Evolutionary conservation across 2,113 vertebrate genomes (phyloP), one percentile per base, ranked within the genome.

Genomic region (Ageneiosus marmoratus): DNA sequence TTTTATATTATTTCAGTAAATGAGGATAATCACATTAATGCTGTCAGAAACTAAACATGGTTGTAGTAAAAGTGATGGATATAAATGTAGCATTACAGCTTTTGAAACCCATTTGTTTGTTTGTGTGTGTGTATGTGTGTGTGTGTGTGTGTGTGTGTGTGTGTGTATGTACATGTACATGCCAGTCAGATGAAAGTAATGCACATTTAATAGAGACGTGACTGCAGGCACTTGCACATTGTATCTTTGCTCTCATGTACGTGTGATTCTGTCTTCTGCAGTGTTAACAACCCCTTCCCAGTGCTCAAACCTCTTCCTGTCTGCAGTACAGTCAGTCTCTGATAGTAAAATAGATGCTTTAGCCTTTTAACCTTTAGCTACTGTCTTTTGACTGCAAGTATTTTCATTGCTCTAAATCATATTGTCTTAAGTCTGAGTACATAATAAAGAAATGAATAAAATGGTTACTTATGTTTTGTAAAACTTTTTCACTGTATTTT

Each of bases 251-350:
- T 32, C 63, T 53, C 51, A 41, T 69, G 50, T 51, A 55, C 29
- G n/a, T 78, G 60, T 46, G 32, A 32, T 55, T 70, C 56, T 77
- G 62, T 55, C 58, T 27, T 51, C 27, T 20, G 72, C 48, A 22
- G 48, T 51, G 70, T 83, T 72, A 67, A 27, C 27, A 77, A 69
- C n/a, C 72, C 53, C 27, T 55, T 29, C 62, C 5, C 75, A 69
- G 50, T 41, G 63, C n/a, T 34, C n/a, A 55, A 77, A 67, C 76
- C 55, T 70, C 77, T 79, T 79, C 77, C 77, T 81, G 65, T 77
- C 55, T 85, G 53, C 16, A 79, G 29, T 65, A 34, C 60, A 79
- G 77, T 79, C 67, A 13, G 32, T 41, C 32, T 51, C 32, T 56
- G 79, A 80, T 44, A 80, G 16, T 58, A 63, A 79, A 62, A 62